These are phyloP conservation scores for Hylia prasina DNA, from an alignment of 2,113 vertebrate species.

Conservation along the genomic window DNA sequence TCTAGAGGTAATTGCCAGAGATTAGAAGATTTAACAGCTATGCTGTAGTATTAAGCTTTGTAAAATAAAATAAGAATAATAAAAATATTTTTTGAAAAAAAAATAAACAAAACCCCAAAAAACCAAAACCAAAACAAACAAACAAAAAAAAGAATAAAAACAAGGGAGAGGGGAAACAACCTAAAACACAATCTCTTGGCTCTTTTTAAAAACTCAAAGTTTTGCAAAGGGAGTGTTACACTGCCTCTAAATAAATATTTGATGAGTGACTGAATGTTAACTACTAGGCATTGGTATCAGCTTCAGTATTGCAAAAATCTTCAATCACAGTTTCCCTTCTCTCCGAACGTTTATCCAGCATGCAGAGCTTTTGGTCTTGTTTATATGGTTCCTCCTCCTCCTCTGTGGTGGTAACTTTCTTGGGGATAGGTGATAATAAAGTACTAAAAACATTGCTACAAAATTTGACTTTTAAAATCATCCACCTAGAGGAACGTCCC, in stretches of 20 bases:
- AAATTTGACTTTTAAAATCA: background rate
- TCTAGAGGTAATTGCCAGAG: background rate
- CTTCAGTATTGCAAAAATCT: background rate
- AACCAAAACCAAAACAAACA: no score
- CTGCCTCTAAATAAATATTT: conserved; percentile 33
- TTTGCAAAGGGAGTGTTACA: background rate
- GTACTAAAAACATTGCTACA: background rate
- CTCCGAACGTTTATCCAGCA: background rate
- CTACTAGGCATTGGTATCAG: background rate
- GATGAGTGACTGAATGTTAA: conserved; percentile 33
- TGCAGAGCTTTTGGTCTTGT: background rate
- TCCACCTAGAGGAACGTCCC: rapidly evolving
- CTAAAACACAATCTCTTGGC: background rate
- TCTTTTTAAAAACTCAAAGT: background rate
- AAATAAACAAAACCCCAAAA: no score
- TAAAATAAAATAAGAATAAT: background rate
- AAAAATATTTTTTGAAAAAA: background rate
- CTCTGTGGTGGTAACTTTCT: background rate
- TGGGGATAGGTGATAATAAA: background rate
- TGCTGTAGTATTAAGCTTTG: background rate
- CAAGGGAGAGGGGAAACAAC: background rate
- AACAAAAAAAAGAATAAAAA: background rate
- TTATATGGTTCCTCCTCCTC: background rate
- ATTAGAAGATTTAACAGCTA: background rate
- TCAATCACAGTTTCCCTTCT: background rate